Conservation (phyloP, 2,888 invertebrate genomes). For the Chrysolina oricalcia region DNA sequence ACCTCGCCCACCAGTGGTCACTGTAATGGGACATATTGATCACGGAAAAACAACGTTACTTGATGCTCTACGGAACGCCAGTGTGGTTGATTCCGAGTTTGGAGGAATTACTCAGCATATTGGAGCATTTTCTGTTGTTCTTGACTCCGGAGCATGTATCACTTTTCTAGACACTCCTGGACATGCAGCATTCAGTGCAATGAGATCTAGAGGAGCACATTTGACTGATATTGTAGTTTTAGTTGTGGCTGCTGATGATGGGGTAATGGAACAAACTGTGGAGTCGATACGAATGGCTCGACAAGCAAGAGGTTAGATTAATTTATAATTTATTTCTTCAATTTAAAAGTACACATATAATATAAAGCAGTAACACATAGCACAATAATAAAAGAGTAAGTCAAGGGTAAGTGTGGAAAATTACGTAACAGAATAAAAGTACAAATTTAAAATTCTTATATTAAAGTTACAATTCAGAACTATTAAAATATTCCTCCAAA, state of each 20-base stretch:
- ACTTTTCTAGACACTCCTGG: slow-evolving; percentile 99
- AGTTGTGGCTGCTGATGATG: slow-evolving; percentile 99
- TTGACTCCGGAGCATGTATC: slow-evolving; percentile 81
- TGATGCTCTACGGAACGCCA: slow-evolving; percentile 89
- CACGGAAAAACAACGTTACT: slow-evolving; percentile 98
- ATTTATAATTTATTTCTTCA: no score
- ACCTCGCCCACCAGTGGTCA: slow-evolving; percentile 92
- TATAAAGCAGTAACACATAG: no score
- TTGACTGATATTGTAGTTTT: slow-evolving; percentile 95
- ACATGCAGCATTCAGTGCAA: slow-evolving; percentile 96
- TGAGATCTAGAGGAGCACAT: slow-evolving; percentile 95
- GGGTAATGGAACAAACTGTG: slow-evolving; percentile 97
- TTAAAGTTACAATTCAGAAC: no score
- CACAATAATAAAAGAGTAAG: no score
- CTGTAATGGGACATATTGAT: slow-evolving; percentile 99
- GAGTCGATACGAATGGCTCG: slow-evolving; percentile 92
- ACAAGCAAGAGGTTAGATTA: slow-evolving; percentile 79
- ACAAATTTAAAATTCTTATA: no score
- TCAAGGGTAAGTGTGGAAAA: no score
- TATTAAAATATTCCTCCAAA: no score
- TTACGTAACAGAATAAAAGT: no score
- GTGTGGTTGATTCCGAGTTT: slow-evolving; percentile 93
- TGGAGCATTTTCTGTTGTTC: slow-evolving; percentile 91
- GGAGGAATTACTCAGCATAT: slow-evolving; percentile 99
- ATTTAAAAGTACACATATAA: no score